phyloP scores from a whole-genome alignment of 2,888 invertebrate genomes.

The Hyposoter dolosus region DNA sequence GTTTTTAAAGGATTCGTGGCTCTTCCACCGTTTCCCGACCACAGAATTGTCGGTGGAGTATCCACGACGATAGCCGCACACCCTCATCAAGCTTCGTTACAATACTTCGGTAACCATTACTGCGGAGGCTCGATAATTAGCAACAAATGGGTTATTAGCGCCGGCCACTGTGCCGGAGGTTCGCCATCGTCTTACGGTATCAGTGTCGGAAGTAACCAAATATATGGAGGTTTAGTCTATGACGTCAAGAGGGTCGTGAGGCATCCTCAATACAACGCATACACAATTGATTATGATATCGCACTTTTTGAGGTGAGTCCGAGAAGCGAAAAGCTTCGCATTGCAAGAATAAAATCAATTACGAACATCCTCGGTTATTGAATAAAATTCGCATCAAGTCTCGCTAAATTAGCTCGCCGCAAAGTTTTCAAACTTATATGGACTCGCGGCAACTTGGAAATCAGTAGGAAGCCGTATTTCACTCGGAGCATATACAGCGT shows the following conservation, averaged over 20 bases:
- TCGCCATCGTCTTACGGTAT: conserved; percentile 56
- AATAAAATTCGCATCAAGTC: not conserved
- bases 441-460: not conserved
- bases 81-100: conserved; percentile 77
- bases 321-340: not conserved
- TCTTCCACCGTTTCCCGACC: conserved; percentile 38
- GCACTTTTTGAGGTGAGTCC: conserved; percentile 82
- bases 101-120: conserved; percentile 53
- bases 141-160: conserved; percentile 56
- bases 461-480: not conserved
- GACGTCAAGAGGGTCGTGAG: conserved; percentile 73
- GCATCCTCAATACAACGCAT: conserved; percentile 80
- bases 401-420: not conserved
- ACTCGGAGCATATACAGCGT: not conserved
- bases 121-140: conserved; percentile 67
- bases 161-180: conserved; percentile 56
- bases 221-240: conserved; percentile 66
- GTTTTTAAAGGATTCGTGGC: conserved; percentile 48
- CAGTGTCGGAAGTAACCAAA: conserved; percentile 75
- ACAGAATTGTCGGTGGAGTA: conserved; percentile 79
- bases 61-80: conserved; percentile 75
- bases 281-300: conserved; percentile 84
- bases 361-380: not conserved
- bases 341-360: not conserved
- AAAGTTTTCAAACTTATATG: not conserved